Conservation (phyloP, 2,888 invertebrate species). For the Perizoma affinitatum region DNA sequence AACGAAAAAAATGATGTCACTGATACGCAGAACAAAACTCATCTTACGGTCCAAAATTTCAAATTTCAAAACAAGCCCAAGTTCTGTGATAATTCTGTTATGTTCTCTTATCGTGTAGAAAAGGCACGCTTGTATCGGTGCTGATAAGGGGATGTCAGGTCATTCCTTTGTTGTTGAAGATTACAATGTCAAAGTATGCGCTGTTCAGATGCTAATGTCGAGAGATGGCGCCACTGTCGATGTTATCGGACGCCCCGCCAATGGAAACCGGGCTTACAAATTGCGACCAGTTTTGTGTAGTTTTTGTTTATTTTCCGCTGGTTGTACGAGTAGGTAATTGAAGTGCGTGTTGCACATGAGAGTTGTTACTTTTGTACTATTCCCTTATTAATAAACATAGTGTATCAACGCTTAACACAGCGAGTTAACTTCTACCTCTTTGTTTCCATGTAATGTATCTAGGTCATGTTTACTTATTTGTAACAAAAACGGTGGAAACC, state of each 20-base stretch:
- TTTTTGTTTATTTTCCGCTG: slow-evolving; percentile 22
- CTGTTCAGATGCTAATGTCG: slow-evolving; percentile 73
- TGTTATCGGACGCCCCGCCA: slow-evolving; percentile 52
- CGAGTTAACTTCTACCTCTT: no score
- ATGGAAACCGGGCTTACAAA: slow-evolving; percentile 39
- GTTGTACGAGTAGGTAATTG: slow-evolving; percentile 17
- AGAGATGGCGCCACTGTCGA: slow-evolving; percentile 66
- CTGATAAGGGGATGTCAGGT: slow-evolving; percentile 73
- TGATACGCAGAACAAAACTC: slow-evolving; percentile 36
- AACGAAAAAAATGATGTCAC: slow-evolving; percentile 43
- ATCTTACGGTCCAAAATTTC: slow-evolving; percentile 38
- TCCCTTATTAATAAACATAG: neutral
- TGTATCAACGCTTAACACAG: neutral
- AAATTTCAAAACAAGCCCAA: slow-evolving; percentile 22
- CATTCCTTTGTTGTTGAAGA: slow-evolving; percentile 70
- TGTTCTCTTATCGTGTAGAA: slow-evolving; percentile 41
- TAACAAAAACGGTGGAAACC: no score
- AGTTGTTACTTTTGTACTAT: neutral
- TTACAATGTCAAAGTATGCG: slow-evolving; percentile 72
- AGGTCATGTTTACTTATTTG: no score
- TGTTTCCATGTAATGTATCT: no score
- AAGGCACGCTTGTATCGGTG: slow-evolving; percentile 47
- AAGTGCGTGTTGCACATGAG: slow-evolving; percentile 21
- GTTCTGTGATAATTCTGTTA: slow-evolving; percentile 32
- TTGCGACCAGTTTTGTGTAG: slow-evolving; percentile 33